Conservation (phyloP, 2,113 vertebrate species). For the Phrynosoma platyrhinos region DNA sequence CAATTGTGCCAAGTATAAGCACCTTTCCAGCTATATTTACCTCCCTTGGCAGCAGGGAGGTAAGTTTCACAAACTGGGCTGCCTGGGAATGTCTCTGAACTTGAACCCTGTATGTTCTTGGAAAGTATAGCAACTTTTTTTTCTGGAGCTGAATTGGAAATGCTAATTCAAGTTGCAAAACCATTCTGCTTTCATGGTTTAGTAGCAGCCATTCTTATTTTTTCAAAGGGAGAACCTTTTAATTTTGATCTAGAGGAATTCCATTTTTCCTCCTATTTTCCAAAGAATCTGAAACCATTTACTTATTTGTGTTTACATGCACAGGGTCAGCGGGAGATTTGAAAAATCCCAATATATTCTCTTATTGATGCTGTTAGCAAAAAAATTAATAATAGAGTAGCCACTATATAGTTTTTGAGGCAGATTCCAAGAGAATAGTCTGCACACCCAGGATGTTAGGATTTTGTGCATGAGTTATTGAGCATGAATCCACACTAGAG, state of each 20-base stretch:
- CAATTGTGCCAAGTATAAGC: background rate
- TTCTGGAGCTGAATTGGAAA: too few relatives aligned
- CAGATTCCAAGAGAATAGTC: background rate
- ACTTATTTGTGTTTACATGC: constrained; percentile 20
- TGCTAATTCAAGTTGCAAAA: background rate
- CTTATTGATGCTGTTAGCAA: background rate
- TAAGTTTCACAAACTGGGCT: fast-evolving
- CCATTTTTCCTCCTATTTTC: constrained; percentile 35
- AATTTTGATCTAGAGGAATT: background rate
- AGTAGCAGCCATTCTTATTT: constrained; percentile 9
- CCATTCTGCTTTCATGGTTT: constrained; percentile 45
- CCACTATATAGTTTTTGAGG: background rate
- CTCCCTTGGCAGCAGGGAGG: constrained; percentile 17
- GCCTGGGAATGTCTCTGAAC: background rate
- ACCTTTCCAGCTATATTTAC: background rate
- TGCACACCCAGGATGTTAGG: background rate
- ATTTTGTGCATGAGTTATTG: background rate
- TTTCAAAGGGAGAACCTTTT: constrained; percentile 25
- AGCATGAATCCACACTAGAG: background rate
- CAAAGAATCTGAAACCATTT: constrained; percentile 32
- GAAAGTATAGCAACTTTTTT: background rate
- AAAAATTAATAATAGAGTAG: background rate
- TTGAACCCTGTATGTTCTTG: background rate
- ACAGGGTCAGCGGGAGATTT: constrained; percentile 25
- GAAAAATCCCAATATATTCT: background rate